These are phyloP conservation scores for Mastigias papua DNA, from an alignment of 30 jellyfish, hydroid and myxozoan genomes.

Conservation along the genomic window DNA sequence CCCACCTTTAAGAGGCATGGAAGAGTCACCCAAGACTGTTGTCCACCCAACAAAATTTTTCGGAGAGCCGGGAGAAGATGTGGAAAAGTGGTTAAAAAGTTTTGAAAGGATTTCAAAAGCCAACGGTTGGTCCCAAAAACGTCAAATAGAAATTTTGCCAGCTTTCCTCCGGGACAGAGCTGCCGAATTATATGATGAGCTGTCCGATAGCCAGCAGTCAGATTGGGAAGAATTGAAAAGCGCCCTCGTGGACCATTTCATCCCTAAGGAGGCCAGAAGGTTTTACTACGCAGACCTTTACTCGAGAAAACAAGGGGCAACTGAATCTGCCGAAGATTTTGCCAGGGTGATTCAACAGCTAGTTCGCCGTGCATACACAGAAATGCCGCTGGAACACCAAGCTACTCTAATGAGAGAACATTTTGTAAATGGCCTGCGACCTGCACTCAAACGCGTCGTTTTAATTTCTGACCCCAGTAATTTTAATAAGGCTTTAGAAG, in stretches of 20 bases:
- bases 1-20: too few species aligned
- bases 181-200: conserved; percentile 33
- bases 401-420: conserved; percentile 47
- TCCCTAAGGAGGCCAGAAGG: conserved; percentile 13
- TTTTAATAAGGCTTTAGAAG: neutral
- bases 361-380: conserved; percentile 26
- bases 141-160: conserved; percentile 15
- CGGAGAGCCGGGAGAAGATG: conserved; percentile 36
- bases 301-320: conserved; percentile 7
- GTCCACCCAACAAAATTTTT: conserved; percentile 10
- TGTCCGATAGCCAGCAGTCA: conserved; percentile 6
- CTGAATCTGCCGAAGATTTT: conserved; percentile 14
- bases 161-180: conserved; percentile 43
- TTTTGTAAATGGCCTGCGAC: conserved; percentile 34
- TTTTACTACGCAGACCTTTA: conserved; percentile 25
- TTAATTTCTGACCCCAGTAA: conserved; percentile 1
- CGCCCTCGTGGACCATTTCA: neutral
- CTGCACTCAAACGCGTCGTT: neutral
- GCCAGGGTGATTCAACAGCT: conserved; percentile 36
- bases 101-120: conserved; percentile 26
- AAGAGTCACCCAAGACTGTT: neutral
- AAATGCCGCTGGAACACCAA: conserved; percentile 35
- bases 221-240: neutral
- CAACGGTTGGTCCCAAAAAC: conserved; percentile 19
- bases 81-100: conserved; percentile 43